A percentile compares a stretch with the other conserved stretches of the same genome.
Conservation (phyloP, 1,140 invertebrate species). For the Schmidtea mediterranea region DNA sequence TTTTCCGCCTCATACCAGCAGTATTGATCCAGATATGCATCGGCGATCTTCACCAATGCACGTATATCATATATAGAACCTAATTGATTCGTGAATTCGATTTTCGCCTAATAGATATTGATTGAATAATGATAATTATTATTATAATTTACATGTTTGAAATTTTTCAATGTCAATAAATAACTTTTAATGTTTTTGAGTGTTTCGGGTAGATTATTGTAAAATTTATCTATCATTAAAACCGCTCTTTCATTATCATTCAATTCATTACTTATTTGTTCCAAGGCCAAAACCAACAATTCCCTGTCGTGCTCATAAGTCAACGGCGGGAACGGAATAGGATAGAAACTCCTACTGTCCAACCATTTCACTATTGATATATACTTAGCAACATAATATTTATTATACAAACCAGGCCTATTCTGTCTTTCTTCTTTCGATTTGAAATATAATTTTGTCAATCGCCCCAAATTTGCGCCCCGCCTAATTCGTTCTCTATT, state of each 20-base stretch:
- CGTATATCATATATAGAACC: slow-evolving; percentile 98
- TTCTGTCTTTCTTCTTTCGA: slow-evolving; percentile 96
- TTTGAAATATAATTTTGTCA: slow-evolving; percentile 89
- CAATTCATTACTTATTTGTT: slow-evolving; percentile 90
- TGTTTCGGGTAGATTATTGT: slow-evolving; percentile 97
- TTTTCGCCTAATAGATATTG: slow-evolving; percentile 6
- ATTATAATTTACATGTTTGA: slow-evolving; percentile 78
- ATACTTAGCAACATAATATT: slow-evolving; percentile 97
- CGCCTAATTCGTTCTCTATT: slow-evolving; percentile 57
- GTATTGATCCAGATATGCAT: slow-evolving; percentile 98
- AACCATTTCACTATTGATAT: slow-evolving; percentile 95
- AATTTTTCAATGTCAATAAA: slow-evolving; percentile 78
- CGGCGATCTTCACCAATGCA: slow-evolving; percentile 92
- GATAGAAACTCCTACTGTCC: slow-evolving; percentile 81
- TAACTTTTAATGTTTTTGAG: slow-evolving; percentile 95
- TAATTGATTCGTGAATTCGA: slow-evolving; percentile 99
- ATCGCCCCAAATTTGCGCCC: slow-evolving; percentile 56
- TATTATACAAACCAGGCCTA: slow-evolving; percentile 91
- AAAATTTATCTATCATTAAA: slow-evolving; percentile 89
- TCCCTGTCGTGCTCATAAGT: slow-evolving; percentile 52
- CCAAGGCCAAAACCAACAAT: slow-evolving; percentile 72
- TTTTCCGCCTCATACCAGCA: slow-evolving; percentile 99
- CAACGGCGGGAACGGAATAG: slow-evolving; percentile 89
- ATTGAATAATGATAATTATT: too few relatives aligned
- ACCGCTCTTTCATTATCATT: slow-evolving; percentile 79